These are phyloP conservation scores for Picathartes gymnocephalus DNA, from an alignment of 2,113 vertebrate species.

Conservation along the genomic window DNA sequence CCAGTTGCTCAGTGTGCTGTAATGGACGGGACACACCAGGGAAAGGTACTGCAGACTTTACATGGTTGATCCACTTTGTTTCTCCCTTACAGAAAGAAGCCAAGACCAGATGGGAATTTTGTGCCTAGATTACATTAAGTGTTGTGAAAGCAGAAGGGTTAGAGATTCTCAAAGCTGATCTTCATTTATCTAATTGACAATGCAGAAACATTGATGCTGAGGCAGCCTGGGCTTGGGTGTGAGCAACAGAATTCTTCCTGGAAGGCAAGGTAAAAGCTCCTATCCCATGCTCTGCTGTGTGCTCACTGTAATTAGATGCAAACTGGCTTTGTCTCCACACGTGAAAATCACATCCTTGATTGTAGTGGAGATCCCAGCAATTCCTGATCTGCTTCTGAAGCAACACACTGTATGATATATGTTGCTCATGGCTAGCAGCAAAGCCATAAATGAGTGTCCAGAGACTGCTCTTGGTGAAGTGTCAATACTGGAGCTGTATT, in stretches of 20 bases:
- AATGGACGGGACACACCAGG: background rate
- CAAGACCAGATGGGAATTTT: background rate
- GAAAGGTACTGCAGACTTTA: background rate
- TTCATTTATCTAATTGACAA: background rate
- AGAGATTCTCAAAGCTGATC: background rate
- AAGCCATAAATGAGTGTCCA: background rate
- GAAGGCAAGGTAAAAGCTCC: background rate
- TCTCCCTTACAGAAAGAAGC: background rate
- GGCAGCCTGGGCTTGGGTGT: background rate
- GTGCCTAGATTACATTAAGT: background rate
- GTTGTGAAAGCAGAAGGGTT: background rate
- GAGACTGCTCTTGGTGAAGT: background rate
- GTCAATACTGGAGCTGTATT: background rate
- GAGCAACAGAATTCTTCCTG: background rate
- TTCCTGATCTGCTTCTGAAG: background rate
- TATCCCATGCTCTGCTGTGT: background rate
- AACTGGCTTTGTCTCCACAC: background rate
- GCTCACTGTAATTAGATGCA: background rate
- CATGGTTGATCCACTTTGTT: background rate
- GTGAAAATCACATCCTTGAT: background rate
- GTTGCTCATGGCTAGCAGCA: background rate
- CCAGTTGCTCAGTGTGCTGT: background rate
- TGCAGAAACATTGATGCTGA: background rate
- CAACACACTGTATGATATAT: background rate
- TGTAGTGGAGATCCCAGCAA: background rate